Percentiles rank a stretch among this genome's conserved stretches.
These are phyloP conservation scores for Pseudopipra pipra DNA, from an alignment of 2,113 vertebrate species.

Conservation along the genomic window DNA sequence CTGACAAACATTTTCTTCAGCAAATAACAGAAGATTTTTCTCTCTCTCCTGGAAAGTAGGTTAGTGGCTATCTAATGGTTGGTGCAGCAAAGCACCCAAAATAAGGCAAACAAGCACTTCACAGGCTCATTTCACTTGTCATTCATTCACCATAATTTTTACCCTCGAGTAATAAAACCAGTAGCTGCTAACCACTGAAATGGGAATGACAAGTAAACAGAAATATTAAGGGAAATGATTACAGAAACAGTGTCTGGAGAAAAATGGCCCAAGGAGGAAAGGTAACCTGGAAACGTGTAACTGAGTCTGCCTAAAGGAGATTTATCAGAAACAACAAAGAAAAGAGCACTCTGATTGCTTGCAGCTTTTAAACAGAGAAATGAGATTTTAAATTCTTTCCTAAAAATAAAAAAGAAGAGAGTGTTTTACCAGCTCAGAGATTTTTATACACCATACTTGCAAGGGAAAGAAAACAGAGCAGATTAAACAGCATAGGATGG, in stretches of 20 bases:
- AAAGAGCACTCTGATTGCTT: not conserved
- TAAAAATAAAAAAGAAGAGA: not conserved
- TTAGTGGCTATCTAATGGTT: not conserved
- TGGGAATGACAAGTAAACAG: not conserved
- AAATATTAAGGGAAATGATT: not conserved
- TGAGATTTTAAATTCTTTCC: not conserved
- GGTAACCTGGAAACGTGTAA: not conserved
- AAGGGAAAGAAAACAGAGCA: not conserved
- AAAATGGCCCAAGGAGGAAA: not conserved
- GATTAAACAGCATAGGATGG: not conserved
- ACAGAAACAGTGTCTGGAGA: not conserved
- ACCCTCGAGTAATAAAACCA: not conserved
- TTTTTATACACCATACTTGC: not conserved
- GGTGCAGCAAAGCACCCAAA: not conserved
- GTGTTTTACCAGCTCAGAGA: not conserved
- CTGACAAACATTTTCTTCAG: not conserved
- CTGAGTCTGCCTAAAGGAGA: not conserved
- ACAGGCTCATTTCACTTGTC: not conserved
- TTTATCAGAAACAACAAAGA: not conserved
- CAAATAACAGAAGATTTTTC: not conserved
- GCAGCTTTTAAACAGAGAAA: not conserved
- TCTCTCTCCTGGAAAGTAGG: not conserved
- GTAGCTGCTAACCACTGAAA: not conserved
- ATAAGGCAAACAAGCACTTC: not conserved
- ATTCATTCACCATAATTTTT: not conserved